A percentile compares a stretch with the other conserved stretches of the same genome.
phyloP scores from a whole-genome alignment of 2,797 vertebrate genomes.

The Coilia nasus region DNA sequence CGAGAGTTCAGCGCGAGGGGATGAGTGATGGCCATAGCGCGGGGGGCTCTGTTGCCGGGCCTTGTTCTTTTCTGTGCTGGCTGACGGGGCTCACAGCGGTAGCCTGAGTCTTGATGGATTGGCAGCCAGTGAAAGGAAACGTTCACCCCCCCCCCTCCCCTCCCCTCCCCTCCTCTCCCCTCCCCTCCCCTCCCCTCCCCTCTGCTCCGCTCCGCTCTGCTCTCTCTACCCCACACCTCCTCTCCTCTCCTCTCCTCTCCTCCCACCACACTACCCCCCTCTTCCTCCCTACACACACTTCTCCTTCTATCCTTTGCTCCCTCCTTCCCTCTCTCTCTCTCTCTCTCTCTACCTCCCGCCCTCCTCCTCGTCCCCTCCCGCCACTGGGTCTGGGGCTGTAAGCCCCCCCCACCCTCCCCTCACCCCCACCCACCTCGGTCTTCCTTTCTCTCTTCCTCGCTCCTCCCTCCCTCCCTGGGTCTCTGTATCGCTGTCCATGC shows the following conservation, averaged over 20 bases:
- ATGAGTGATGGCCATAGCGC: constrained; percentile 88
- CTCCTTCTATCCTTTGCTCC: too few relatives aligned
- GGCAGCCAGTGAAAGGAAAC: constrained; percentile 93
- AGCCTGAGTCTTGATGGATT: constrained; percentile 95
- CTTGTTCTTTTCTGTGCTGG: constrained; percentile 85
- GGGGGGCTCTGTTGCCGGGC: constrained; percentile 82
- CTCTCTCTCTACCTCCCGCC: not conserved
- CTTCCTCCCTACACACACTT: constrained; percentile 12
- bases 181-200: constrained; percentile 10
- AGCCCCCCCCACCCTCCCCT: constrained; percentile 6
- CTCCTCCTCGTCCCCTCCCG: constrained; percentile 6
- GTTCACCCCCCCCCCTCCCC: constrained; percentile 74
- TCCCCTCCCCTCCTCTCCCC: constrained; percentile 36
- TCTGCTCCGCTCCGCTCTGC: constrained; percentile 43
- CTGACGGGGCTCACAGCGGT: constrained; percentile 90
- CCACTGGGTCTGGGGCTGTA: not conserved
- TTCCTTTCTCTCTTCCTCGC: too few relatives aligned
- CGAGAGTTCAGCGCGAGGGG: constrained; percentile 85
- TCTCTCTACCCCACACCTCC: constrained; percentile 35
- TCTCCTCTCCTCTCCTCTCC: constrained; percentile 6
- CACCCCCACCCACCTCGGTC: too few relatives aligned
- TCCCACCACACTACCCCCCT: not conserved
- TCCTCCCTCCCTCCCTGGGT: too few relatives aligned
- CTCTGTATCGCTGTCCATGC: too few relatives aligned
- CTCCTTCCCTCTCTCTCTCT: too few relatives aligned